Evolutionary conservation across 2,888 invertebrate species (phyloP), one percentile per base, ranked within the genome.

Genomic region (Pecten maximus): DNA sequence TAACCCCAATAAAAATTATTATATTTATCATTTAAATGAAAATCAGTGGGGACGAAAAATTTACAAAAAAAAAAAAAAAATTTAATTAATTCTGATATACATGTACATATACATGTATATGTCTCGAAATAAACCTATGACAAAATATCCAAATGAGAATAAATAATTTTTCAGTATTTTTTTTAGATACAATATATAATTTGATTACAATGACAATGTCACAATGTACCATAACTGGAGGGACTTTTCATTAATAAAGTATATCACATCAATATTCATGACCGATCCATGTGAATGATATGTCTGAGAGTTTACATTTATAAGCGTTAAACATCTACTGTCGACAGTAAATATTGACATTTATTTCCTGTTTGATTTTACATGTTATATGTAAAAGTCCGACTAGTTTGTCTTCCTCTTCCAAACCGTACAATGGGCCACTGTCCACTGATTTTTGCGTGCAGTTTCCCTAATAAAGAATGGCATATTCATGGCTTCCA

Each of bases 381-480:
- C n/a, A n/a, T n/a, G n/a, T n/a, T n/a, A n/a, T n/a, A n/a, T n/a
- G n/a, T n/a, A n/a, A 39, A 35, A 6, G 44, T 12, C n/a, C 2
- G 12, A 16, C 40, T 48, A 86, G 40, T 60, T 87, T 28, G 39
- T 40, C 87, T 94, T 95, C 50, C 95, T 93, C 87, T 93, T 94
- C 97, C 97, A 97, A 8, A 97, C 96, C 6, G 96, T 96, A 10
- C 95, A 95, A 92, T 96, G 96, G 40, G 96, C 95, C 23, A 96
- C 96, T n/a, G 96, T 96, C 95, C 96, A 96, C 92, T 96, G 96
- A 91, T 96, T 95, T 91, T 96, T 96, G 39, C 96, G 94, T 15
- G 95, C 95, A 15, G 96, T 96, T 91, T 96, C 96, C 89, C 96
- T 92, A 87, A 97, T 96, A 74, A 96, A 94, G 93, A 97, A 96